Conservation (phyloP, 2,888 invertebrate species). For the Acronicta psi region DNA sequence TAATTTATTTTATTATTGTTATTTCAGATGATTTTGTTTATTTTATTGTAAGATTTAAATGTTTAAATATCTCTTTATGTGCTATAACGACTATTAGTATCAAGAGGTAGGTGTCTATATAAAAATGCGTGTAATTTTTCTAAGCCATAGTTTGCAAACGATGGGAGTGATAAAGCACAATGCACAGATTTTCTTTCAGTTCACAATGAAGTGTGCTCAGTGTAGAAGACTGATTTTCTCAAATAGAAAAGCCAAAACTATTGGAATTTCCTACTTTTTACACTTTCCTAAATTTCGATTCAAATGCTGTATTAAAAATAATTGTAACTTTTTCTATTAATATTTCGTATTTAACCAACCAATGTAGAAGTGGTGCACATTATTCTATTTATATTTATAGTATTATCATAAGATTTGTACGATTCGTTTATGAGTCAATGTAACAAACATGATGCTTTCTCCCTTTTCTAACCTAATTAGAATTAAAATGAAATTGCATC, state of each 20-base stretch:
- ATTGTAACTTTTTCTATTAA: conserved; percentile 56
- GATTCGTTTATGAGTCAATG: conserved; percentile 53
- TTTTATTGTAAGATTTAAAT: conserved; percentile 57
- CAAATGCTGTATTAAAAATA: conserved; percentile 48
- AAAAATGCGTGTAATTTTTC: conserved; percentile 29
- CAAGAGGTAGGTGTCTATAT: conserved; percentile 21
- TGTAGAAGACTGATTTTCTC: conserved; percentile 86
- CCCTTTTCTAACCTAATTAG: too few relatives aligned
- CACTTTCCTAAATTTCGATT: conserved; percentile 56
- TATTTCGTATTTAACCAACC: conserved; percentile 50
- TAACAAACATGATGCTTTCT: conserved; percentile 27
- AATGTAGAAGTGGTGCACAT: conserved; percentile 71
- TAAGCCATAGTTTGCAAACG: conserved; percentile 48
- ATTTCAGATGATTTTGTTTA: conserved; percentile 53
- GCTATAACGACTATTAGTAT: conserved; percentile 33
- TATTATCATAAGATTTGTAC: conserved; percentile 48
- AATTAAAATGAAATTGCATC: conserved; percentile 45
- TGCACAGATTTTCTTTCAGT: conserved; percentile 61
- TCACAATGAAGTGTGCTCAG: conserved; percentile 76
- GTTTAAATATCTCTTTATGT: conserved; percentile 49
- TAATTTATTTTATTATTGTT: conserved; percentile 66
- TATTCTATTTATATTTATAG: conserved; percentile 39
- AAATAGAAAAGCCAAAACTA: conserved; percentile 70
- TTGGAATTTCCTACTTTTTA: conserved; percentile 63
- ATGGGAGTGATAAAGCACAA: conserved; percentile 56